A percentile compares a stretch with the other conserved stretches of the same genome.
These are phyloP conservation scores for Psophia crepitans DNA, from an alignment of 2,113 vertebrate genomes.

Conservation along the genomic window DNA sequence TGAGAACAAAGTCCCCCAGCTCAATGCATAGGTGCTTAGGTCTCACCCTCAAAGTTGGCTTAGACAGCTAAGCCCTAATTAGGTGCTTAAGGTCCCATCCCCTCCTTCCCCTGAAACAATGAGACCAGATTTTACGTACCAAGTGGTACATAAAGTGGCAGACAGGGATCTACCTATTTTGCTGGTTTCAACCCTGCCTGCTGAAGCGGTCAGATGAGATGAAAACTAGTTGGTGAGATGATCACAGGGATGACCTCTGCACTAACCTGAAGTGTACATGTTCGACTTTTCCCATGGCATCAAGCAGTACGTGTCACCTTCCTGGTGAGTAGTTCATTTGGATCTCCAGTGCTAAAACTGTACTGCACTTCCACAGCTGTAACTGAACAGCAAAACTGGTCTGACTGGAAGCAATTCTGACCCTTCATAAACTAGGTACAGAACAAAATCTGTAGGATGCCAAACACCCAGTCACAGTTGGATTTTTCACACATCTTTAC, in stretches of 20 bases:
- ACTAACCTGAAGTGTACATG: background rate
- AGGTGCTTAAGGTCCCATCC: background rate
- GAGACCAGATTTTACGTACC: background rate
- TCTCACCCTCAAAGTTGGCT: background rate
- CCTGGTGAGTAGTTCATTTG: background rate
- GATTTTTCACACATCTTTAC: background rate
- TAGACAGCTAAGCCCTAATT: background rate
- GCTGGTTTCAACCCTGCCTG: background rate
- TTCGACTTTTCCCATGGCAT: background rate
- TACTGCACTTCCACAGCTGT: background rate
- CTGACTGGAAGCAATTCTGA: background rate
- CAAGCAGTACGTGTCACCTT: background rate
- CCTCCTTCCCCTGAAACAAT: background rate
- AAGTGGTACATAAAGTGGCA: background rate
- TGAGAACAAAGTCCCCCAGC: background rate
- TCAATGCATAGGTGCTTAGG: accelerated
- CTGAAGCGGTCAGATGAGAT: background rate
- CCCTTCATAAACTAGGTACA: background rate
- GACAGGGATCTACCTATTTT: background rate
- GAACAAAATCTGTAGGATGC: background rate
- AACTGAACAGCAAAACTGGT: background rate
- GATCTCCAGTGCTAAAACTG: background rate
- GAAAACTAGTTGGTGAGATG: background rate
- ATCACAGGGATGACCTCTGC: background rate
- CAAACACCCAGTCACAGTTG: background rate